Conservation (phyloP, 2,888 invertebrate species). For the Xylophagus ater region DNA sequence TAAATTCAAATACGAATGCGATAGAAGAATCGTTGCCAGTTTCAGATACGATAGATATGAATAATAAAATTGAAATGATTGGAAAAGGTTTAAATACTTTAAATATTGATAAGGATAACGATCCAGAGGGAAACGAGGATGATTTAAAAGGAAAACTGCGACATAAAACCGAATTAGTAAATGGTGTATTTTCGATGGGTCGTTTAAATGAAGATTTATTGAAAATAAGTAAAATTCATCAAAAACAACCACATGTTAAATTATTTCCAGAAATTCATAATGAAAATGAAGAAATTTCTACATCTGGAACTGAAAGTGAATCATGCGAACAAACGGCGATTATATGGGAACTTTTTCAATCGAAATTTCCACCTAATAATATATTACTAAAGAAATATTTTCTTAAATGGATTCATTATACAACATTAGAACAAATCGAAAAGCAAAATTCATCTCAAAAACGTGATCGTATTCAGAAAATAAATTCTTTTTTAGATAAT, state of each 20-base stretch:
- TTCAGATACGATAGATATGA: conserved; percentile 31
- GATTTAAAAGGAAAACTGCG: background rate
- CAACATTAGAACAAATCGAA: conserved; percentile 33
- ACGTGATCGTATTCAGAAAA: conserved; percentile 30
- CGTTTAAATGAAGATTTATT: conserved; percentile 2
- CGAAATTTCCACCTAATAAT: conserved; percentile 14
- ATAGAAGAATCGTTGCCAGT: conserved; percentile 33
- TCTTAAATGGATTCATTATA: conserved; percentile 35
- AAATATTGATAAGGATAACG: background rate
- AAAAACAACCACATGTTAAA: conserved; percentile 5
- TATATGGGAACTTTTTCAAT: conserved; percentile 28
- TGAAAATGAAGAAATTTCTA: background rate
- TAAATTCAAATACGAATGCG: conserved; percentile 32
- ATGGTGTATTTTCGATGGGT: too few relatives aligned
- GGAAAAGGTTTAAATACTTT: conserved; percentile 6
- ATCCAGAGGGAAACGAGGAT: background rate
- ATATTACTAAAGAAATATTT: conserved; percentile 30
- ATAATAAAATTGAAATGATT: conserved; percentile 21
- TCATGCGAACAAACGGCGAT: conserved; percentile 28
- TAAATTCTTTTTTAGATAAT: conserved; percentile 35
- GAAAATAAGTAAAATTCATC: conserved; percentile 10
- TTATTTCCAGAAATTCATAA: conserved; percentile 6
- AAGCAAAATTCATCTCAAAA: conserved; percentile 25
- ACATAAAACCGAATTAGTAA: background rate
- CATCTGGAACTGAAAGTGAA: conserved; percentile 16